Evolutionary conservation across 2,113 vertebrate species (phyloP).

Genomic region (Ailuropoda melanoleuca): DNA sequence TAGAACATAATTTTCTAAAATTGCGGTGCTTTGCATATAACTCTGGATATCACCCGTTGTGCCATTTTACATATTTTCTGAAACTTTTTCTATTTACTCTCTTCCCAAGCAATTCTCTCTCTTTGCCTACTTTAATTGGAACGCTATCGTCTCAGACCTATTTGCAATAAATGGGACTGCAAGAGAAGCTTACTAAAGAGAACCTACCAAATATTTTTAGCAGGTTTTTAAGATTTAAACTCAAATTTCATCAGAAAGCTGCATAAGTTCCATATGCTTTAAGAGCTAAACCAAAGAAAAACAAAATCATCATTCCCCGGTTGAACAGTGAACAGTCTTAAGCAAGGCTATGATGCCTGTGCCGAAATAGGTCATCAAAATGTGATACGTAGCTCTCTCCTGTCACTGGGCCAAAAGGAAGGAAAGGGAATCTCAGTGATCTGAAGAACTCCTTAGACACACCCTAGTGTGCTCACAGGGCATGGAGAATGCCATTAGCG

Average conservation of each 20-base stretch:
- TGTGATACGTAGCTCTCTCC: not conserved
- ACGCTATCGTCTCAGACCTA: not conserved
- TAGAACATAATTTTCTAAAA: not conserved
- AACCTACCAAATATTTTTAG: not conserved
- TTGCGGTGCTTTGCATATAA: not conserved
- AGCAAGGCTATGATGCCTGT: not conserved
- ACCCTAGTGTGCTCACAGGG: not conserved
- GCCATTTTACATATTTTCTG: not conserved
- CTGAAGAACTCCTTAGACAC: not conserved
- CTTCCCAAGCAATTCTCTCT: not conserved
- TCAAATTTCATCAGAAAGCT: not conserved
- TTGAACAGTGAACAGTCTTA: accelerated
- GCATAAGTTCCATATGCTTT: not conserved
- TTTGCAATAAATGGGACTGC: not conserved
- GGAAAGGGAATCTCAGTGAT: not conserved
- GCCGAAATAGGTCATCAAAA: slow-evolving; percentile 1
- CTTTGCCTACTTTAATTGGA: not conserved
- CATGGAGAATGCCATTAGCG: not conserved
- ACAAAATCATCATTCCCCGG: not conserved
- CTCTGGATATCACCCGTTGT: not conserved
- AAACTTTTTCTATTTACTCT: not conserved
- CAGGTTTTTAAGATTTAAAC: not conserved
- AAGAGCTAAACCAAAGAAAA: not conserved
- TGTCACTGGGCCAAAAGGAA: not conserved
- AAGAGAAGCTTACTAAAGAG: not conserved